Evolutionary conservation across 2,888 invertebrate genomes (phyloP).

Genomic region (Caenorhabditis zanzibari): DNA sequence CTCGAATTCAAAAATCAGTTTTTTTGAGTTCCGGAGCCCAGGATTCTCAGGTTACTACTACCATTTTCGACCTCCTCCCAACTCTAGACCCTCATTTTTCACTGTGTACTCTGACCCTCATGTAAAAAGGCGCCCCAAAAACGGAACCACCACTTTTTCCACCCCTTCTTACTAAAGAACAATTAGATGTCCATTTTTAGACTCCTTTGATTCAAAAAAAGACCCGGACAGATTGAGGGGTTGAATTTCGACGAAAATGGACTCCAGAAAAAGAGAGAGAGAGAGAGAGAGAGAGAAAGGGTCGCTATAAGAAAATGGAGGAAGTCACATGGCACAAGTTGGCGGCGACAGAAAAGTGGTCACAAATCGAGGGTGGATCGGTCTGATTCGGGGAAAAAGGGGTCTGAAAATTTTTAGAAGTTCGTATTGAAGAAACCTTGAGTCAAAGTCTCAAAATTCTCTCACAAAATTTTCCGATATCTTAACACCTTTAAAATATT

Average conservation of each 20-base stretch:
- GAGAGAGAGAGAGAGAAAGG: no score
- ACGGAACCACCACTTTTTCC: neutral
- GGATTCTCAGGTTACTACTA: no score
- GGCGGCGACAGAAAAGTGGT: neutral
- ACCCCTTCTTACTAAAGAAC: neutral
- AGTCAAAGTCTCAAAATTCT: no score
- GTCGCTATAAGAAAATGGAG: neutral
- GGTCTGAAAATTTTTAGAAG: no score
- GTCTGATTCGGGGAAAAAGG: neutral
- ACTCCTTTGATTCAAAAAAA: neutral
- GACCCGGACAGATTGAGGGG: slow-evolving; percentile 16
- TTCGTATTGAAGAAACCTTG: no score
- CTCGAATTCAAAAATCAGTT: no score
- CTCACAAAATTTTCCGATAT: no score
- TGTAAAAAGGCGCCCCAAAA: neutral
- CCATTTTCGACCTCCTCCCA: neutral
- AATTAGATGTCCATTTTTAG: slow-evolving; percentile 34
- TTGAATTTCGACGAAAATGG: slow-evolving; percentile 18
- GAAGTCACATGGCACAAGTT: slow-evolving; percentile 39
- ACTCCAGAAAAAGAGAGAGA: neutral
- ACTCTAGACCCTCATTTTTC: neutral
- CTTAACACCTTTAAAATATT: no score
- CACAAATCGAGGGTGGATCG: slow-evolving; percentile 28
- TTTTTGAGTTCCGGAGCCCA: no score
- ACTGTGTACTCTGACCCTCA: neutral